Base-by-base conservation (phyloP, 2,113 vertebrate genomes). In the Otus sunia region DNA sequence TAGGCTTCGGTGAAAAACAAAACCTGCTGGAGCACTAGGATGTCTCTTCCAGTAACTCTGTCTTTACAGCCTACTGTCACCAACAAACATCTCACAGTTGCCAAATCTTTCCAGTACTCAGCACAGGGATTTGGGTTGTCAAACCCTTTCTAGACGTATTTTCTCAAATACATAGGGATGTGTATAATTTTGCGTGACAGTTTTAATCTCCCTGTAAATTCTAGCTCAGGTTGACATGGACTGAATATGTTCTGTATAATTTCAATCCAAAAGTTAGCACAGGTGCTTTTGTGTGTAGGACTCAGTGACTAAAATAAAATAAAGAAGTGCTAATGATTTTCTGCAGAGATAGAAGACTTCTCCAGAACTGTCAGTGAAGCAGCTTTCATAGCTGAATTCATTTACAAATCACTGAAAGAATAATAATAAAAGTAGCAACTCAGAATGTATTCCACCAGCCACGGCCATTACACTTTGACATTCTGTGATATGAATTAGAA, bases 361-460 rank as follows among this genome's bases (percentile, higher is more conserved):
- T 58, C 36, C 89, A 87, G 76, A 87, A 66, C 39, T 91, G 34
- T 80, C 66, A 95, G 27, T 87, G 77, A 95, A 93, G 63, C 32
- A 95, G 60, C 69, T 88, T 95, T 96, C 69, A 88, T 36, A 92
- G 82, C 85, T 94, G 84, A 86, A 84, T 71, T 94, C 1, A 77
- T 45, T 92, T 93, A 88, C 26, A 88, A 95, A 88, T 95, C 37
- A 91, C 62, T 88, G 79, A 74, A 94, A 96, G 73, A 94, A 69
- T 88, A 94, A 85, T 73, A 69, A 85, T 75, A 71, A 76, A 74
- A 78, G 37, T 79, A 84, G 39, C 34, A 94, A 67, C 39, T 81
- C 62, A 85, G 82, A 92, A 89, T 36, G 18, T 76, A 81, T 86
- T 90, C 49, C 67, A 79, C 32, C 29, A 95, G 58, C 55, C n/a